A percentile compares a stretch with the other conserved stretches of the same genome.
Conservation (phyloP, 37 sponge, comb jelly and placozoan genomes). For the Agelas oroides region DNA sequence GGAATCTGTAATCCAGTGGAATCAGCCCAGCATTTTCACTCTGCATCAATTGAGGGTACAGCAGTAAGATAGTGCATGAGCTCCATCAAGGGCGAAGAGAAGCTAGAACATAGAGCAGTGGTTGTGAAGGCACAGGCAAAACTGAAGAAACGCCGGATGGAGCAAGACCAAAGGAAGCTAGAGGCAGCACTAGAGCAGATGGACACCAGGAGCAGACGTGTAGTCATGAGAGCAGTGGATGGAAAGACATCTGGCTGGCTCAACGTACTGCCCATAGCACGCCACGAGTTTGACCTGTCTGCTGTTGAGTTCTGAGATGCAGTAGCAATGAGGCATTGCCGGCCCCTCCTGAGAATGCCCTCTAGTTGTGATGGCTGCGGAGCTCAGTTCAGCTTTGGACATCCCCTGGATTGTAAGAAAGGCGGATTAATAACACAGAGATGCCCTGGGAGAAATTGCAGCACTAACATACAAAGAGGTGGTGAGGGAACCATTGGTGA, state of each 20-base stretch:
- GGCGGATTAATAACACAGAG: conserved; percentile 36
- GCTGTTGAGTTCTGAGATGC: conserved; percentile 51
- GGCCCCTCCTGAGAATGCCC: conserved; percentile 20
- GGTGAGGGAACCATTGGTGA: conserved; percentile 36
- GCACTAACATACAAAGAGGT: conserved; percentile 41
- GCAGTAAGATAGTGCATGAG: neutral
- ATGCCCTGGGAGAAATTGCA: conserved; percentile 52
- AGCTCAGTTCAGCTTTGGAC: conserved; percentile 7
- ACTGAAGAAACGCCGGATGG: neutral
- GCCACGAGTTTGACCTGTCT: conserved; percentile 42
- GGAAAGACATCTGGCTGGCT: conserved; percentile 43
- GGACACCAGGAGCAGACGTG: conserved; percentile 20
- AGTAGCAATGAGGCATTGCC: conserved; percentile 25
- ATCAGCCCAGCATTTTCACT: neutral
- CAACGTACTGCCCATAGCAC: conserved; percentile 24
- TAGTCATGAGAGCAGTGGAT: conserved; percentile 35
- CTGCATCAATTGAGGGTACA: conserved; percentile 1
- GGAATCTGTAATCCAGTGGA: conserved; percentile 12
- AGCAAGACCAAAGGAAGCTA: conserved; percentile 5
- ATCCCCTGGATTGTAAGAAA: conserved; percentile 52
- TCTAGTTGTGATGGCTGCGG: conserved; percentile 45
- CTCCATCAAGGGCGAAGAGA: conserved; percentile 24
- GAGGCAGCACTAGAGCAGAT: neutral
- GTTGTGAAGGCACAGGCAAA: conserved; percentile 1
- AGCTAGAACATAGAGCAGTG: conserved; percentile 1